Base-by-base conservation (phyloP, 2,113 vertebrate species). In the Charina bottae region DNA sequence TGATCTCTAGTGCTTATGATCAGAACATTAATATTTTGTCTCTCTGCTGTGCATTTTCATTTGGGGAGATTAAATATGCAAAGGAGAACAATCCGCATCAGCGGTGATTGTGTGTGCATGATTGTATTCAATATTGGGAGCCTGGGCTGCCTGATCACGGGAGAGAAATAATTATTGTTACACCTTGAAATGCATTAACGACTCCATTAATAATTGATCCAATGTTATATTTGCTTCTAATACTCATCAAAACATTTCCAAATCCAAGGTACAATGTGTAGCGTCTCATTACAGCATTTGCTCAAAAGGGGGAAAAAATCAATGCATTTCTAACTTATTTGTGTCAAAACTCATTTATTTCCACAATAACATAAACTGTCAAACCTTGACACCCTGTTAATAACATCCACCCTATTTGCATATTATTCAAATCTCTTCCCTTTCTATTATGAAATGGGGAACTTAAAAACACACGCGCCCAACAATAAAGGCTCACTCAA, bases 311-410 rank as follows among this genome's bases (percentile, higher is more conserved):
- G 55, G 19, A 8, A 37, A 58, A 97, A 98, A 97, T 98, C 98
- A 97, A 97, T 98, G 98, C 98, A 97, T 98, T 97, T 97, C 97
- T 97, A 98, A 98, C 97, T 97, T 98, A 98, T 97, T 98, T 98
- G 97, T 98, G 98, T 98, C 98, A 98, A 98, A 98, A 98, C 97
- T 98, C 98, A 98, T 98, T 98, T 98, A 98, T 98, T 98, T 98
- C 96, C 98, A 98, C 97, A 98, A 97, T 98, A 98, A 98, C 97
- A 96, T 91, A 94, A 96, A 96, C 97, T 97, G 98, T 98, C 98
- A 98, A 97, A 97, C 96, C 96, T 96, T 98, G 98, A 98, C 97
- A 98, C 97, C 96, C 96, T 97, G 97, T 97, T 98, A 98, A 98
- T 98, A 97, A 97, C 98, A 97, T 98, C 96, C 96, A 96, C 94